These are phyloP conservation scores for Cephus nigrinus DNA, from an alignment of 2,888 invertebrate genomes.

Conservation along the genomic window DNA sequence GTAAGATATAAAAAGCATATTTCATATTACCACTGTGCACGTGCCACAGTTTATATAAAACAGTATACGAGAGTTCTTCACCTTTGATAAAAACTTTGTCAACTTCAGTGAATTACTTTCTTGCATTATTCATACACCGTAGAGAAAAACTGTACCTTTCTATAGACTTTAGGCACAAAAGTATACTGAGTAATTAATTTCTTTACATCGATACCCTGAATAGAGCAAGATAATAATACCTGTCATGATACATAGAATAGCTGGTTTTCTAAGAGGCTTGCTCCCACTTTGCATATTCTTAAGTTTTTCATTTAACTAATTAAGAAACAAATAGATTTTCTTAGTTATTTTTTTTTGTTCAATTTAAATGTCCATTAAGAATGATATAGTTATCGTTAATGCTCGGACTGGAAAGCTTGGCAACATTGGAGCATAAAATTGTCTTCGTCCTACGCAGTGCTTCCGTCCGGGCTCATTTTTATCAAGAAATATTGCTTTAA, in stretches of 20 bases:
- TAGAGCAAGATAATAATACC: neutral
- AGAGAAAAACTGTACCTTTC: neutral
- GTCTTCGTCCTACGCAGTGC: neutral
- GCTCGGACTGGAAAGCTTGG: conserved; percentile 7
- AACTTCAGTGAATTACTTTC: neutral
- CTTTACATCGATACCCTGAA: neutral
- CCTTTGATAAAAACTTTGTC: neutral
- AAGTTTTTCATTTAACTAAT: neutral
- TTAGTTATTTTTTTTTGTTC: conserved; percentile 8
- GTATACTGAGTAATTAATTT: neutral
- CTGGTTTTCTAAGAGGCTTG: neutral
- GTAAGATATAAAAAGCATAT: neutral
- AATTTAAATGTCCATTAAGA: conserved; percentile 16
- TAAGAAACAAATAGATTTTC: neutral
- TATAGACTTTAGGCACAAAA: neutral
- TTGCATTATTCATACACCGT: neutral
- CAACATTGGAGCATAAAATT: neutral
- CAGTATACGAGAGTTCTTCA: neutral
- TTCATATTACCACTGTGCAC: neutral
- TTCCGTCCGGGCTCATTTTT: conserved; percentile 16
- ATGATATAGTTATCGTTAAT: conserved; percentile 2
- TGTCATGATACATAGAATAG: neutral
- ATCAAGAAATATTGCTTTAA: conserved; percentile 35
- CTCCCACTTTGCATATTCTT: neutral
- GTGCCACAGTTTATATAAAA: neutral